phyloP scores from a whole-genome alignment of 1,140 invertebrate species.

The Spodoptera litura region DNA sequence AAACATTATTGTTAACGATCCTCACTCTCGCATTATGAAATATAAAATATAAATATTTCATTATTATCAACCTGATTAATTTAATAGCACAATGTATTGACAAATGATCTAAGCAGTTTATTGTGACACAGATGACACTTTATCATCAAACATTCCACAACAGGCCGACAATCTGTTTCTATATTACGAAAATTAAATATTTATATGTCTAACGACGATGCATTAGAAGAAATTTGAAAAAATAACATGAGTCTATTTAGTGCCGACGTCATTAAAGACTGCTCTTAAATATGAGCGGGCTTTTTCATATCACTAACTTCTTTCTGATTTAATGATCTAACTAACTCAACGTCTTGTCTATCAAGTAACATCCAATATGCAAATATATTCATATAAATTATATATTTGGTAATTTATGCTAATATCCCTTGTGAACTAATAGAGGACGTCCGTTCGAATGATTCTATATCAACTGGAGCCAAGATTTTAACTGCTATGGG shows the following conservation, averaged over 20 bases:
- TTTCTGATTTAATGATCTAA: conserved; percentile 13
- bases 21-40: conserved; percentile 1
- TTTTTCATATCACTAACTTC: conserved; percentile 7
- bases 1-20: conserved; percentile 22
- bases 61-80: conserved; percentile 27
- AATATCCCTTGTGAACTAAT: conserved; percentile 45
- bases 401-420: conserved; percentile 48
- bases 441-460: conserved; percentile 50
- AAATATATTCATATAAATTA: conserved; percentile 46
- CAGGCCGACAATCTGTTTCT: not conserved
- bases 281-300: conserved; percentile 6
- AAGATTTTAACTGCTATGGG: conserved; percentile 33
- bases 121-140: conserved; percentile 24
- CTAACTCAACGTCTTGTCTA: conserved; percentile 25
- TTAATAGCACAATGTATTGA: conserved; percentile 18
- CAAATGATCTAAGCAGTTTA: conserved; percentile 31
- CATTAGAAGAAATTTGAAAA: not conserved
- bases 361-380: conserved; percentile 32
- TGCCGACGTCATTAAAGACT: conserved; percentile 11
- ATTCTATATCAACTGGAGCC: conserved; percentile 24
- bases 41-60: conserved; percentile 16
- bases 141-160: conserved; percentile 29
- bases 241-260: not conserved
- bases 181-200: conserved; percentile 29
- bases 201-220: not conserved